Base-by-base conservation (phyloP, 2,797 vertebrate species). In the Cryptoprocta ferox region DNA sequence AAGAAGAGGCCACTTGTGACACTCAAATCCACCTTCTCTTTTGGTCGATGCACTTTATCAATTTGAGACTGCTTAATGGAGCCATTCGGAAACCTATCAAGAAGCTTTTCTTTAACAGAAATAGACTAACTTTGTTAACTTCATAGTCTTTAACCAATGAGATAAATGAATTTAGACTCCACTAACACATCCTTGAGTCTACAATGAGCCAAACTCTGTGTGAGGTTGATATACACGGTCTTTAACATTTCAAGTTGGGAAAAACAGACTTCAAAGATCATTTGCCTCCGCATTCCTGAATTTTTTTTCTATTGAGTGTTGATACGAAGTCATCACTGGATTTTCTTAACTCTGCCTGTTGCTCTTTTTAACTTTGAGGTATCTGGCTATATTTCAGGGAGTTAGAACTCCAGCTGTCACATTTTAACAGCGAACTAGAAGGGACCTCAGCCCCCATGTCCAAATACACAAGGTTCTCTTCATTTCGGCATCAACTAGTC, bases 61-160 rank as follows among this genome's bases (percentile, higher is more conserved):
- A 11, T 66, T 75, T 83, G 48, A 95, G 30, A 65, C 11, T 76
- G 63, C 75, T 92, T 92, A 83, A 71, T 70, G 56, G 26, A 24
- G 35, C 28, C 59, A 73, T 85, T 93, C 37, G 87, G 50, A 96
- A 96, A 48, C 7, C n/a, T 50, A 37, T 35, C 89, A 89, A 84
- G 48, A 32, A 81, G 50, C 7, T 81, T 84, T 61, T 61, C 86
- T 89, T 89, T 84, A 75, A 78, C 21, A 87, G 79, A 91, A 92
- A 88, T 53, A 93, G 81, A 97, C 21, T 63, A 28, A 94, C 93
- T 97, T 93, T 91, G 59, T 96, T 73, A 87, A 86, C 68, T 94
- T 93, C 37, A 45, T 24, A 80, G 32, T 95, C 37, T 95, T 92
- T 96, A n/a, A 66, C 68, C 93, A 92, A 65, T 5, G 8, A 89